phyloP scores from a whole-genome alignment of 1,140 invertebrate species.

The Zaprionus vittiger region DNA sequence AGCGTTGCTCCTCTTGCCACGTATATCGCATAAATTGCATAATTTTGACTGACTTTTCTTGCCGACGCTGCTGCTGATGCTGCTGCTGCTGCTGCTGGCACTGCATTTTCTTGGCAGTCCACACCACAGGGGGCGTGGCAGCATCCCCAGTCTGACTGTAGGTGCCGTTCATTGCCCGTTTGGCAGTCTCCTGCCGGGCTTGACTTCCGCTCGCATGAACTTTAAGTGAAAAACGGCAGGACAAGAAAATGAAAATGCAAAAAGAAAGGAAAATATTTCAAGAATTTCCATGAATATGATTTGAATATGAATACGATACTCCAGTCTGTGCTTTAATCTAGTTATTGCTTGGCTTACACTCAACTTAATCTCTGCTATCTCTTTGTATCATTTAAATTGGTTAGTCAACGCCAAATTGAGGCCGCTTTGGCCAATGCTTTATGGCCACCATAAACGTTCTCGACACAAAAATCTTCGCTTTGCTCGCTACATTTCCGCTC shows the following conservation, averaged over 20 bases:
- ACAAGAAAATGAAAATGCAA: slow-evolving; percentile 18
- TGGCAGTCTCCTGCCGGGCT: slow-evolving; percentile 34
- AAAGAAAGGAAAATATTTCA: slow-evolving; percentile 22
- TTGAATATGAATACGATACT: not conserved
- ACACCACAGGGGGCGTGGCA: not conserved
- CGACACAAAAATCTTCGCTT: slow-evolving; percentile 12
- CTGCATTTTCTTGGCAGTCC: slow-evolving; percentile 57
- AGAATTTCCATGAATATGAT: slow-evolving; percentile 19
- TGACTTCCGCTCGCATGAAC: slow-evolving; percentile 43
- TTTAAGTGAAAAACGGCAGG: slow-evolving; percentile 32
- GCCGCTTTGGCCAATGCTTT: slow-evolving; percentile 21
- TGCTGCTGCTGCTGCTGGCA: slow-evolving; percentile 45
- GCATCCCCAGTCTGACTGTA: slow-evolving; percentile 43
- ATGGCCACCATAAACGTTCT: slow-evolving; percentile 16
- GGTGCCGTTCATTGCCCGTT: slow-evolving; percentile 65
- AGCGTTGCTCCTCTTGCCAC: slow-evolving; percentile 48
- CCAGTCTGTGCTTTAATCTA: not conserved
- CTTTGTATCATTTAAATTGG: slow-evolving; percentile 6
- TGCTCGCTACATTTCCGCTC: slow-evolving; percentile 59
- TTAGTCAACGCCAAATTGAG: slow-evolving; percentile 26
- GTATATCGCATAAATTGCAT: slow-evolving; percentile 83
- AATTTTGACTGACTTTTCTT: slow-evolving; percentile 81
- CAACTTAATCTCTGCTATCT: not conserved
- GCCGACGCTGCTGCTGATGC: slow-evolving; percentile 34
- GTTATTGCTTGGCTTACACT: not conserved